phyloP scores from a whole-genome alignment of 2,888 invertebrate genomes.

The Argynnis bischoffii region DNA sequence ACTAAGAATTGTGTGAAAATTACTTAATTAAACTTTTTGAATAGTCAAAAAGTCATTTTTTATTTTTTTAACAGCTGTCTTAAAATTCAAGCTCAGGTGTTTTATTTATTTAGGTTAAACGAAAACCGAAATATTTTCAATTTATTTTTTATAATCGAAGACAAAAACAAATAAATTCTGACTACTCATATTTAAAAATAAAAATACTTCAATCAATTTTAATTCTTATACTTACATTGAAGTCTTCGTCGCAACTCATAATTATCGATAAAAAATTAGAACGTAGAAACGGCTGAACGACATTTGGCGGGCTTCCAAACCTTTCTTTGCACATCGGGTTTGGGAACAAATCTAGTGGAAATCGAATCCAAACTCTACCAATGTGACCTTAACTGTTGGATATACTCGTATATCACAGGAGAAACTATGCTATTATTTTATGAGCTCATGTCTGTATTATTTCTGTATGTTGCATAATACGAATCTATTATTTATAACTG shows the following conservation, averaged over 20 bases:
- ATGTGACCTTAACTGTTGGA: constrained; percentile 35
- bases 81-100: no score
- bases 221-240: constrained; percentile 10
- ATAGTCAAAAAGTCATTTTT: no score
- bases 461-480: neutral
- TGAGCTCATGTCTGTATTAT: neutral
- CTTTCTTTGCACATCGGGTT: constrained; percentile 54
- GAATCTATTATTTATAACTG: neutral
- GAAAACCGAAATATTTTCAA: no score
- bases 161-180: neutral
- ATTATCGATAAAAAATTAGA: constrained; percentile 68
- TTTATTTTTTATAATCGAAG: no score
- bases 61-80: no score
- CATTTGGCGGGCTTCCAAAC: constrained; percentile 69
- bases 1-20: no score
- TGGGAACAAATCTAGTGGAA: constrained; percentile 63
- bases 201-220: neutral
- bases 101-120: no score
- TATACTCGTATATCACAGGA: constrained; percentile 18
- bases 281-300: constrained; percentile 61
- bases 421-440: constrained; percentile 5
- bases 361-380: constrained; percentile 43
- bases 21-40: no score
- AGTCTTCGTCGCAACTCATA: constrained; percentile 55
- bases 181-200: neutral